These are phyloP conservation scores for Celastrina argiolus DNA, from an alignment of 2,888 invertebrate species.

Conservation along the genomic window DNA sequence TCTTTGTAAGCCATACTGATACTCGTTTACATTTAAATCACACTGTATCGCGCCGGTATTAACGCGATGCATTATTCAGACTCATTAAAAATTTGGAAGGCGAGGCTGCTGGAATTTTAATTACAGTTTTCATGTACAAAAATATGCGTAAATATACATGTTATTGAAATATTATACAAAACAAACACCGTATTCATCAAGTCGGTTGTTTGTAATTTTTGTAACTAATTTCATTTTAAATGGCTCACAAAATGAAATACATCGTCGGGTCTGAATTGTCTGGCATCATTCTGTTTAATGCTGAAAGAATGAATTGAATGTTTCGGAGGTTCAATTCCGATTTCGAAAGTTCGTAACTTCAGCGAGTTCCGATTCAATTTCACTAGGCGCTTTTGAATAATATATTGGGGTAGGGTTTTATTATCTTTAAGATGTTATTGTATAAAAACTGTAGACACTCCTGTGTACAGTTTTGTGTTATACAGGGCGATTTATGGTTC, in stretches of 20 bases:
- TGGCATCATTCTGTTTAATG: background rate
- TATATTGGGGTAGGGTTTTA: too few species aligned
- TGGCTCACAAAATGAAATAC: background rate
- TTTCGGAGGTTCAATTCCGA: too few species aligned
- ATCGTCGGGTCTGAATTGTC: background rate
- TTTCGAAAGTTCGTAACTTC: too few species aligned
- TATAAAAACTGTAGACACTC: too few species aligned
- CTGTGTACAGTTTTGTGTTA: too few species aligned
- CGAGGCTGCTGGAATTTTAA: constrained; percentile 12
- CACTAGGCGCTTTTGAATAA: too few species aligned
- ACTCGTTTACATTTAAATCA: constrained; percentile 21
- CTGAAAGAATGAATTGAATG: too few species aligned
- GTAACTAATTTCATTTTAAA: constrained; percentile 2
- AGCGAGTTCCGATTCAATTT: too few species aligned
- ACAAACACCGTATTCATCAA: constrained; percentile 4
- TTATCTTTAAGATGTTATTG: too few species aligned
- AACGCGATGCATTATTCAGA: constrained; percentile 20
- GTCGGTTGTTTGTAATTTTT: background rate
- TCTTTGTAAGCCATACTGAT: constrained; percentile 7
- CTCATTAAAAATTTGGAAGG: constrained; percentile 19
- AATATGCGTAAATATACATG: constrained; percentile 4
- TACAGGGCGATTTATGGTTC: too few species aligned
- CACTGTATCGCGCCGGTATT: constrained; percentile 16
- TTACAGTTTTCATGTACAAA: constrained; percentile 10
- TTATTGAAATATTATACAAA: constrained; percentile 8